phyloP scores from a whole-genome alignment of 2,113 vertebrate species.

The Bos indicus region DNA sequence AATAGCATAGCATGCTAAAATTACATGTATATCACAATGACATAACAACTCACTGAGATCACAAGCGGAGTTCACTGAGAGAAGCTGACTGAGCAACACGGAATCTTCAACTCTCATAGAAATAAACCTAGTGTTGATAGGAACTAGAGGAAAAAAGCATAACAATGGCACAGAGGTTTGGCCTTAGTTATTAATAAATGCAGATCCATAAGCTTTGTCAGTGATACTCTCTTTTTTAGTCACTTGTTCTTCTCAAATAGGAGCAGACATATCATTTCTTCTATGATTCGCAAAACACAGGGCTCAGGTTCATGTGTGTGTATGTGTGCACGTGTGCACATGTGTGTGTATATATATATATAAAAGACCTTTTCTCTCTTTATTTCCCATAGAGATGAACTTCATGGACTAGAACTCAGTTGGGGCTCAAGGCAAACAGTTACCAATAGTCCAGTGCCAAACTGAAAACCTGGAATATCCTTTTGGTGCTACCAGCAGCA shows the following conservation, averaged over 20 bases:
- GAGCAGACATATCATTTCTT: conserved; percentile 31
- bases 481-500: neutral
- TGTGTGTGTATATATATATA: accelerated
- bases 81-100: conserved; percentile 58
- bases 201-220: neutral
- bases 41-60: conserved; percentile 66
- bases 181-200: neutral
- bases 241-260: neutral
- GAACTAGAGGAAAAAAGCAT: conserved; percentile 12
- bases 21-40: conserved; percentile 71
- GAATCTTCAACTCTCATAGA: neutral
- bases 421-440: conserved; percentile 51
- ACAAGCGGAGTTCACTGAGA: conserved; percentile 47
- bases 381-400: conserved; percentile 64
- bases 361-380: conserved; percentile 45
- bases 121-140: conserved; percentile 49
- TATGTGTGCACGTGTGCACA: accelerated
- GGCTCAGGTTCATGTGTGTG: conserved; percentile 30
- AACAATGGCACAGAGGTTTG: neutral
- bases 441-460: conserved; percentile 66
- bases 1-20: conserved; percentile 60
- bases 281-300: conserved; percentile 45
- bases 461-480: conserved; percentile 49
- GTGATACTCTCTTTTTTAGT: neutral
- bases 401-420: conserved; percentile 64